phyloP scores from a whole-genome alignment of 2,113 vertebrate genomes.

The Sclerurus mexicanus region DNA sequence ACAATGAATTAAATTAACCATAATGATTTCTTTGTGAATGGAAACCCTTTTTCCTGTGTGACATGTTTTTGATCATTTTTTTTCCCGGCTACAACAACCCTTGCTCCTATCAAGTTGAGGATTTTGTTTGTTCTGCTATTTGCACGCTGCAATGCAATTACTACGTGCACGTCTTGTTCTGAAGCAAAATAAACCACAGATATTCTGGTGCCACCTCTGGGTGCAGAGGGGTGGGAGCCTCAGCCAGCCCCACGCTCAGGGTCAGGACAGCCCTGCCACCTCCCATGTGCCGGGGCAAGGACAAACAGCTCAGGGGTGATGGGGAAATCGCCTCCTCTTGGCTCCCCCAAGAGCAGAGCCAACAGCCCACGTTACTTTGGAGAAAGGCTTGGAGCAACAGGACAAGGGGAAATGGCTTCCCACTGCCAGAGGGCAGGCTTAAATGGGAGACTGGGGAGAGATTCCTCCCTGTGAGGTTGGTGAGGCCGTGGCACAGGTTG shows the following conservation, averaged over 20 bases:
- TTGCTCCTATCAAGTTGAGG: slow-evolving; percentile 43
- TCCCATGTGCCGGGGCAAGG: fast-evolving
- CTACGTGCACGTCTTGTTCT: slow-evolving; percentile 9
- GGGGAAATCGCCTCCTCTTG: neutral
- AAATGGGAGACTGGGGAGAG: neutral
- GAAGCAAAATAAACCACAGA: neutral
- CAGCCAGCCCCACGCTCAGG: fast-evolving
- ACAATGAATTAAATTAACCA: slow-evolving; percentile 86
- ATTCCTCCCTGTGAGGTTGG: neutral
- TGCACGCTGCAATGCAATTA: slow-evolving; percentile 24
- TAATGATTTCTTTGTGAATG: slow-evolving; percentile 86
- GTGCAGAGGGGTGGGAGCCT: neutral
- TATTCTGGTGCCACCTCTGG: fast-evolving
- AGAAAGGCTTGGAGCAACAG: neutral
- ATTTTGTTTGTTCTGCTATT: slow-evolving; percentile 59
- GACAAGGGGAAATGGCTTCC: neutral
- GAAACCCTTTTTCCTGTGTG: slow-evolving; percentile 73
- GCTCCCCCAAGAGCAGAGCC: neutral
- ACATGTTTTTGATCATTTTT: slow-evolving; percentile 75
- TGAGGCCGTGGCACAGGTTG: fast-evolving
- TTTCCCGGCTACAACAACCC: slow-evolving; percentile 43
- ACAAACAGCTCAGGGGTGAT: neutral
- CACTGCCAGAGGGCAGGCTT: neutral
- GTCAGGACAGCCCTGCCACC: neutral
- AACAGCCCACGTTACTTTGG: neutral